These are phyloP conservation scores for Ptilorrhoa leucosticta DNA, from an alignment of 2,113 vertebrate genomes.

Conservation along the genomic window DNA sequence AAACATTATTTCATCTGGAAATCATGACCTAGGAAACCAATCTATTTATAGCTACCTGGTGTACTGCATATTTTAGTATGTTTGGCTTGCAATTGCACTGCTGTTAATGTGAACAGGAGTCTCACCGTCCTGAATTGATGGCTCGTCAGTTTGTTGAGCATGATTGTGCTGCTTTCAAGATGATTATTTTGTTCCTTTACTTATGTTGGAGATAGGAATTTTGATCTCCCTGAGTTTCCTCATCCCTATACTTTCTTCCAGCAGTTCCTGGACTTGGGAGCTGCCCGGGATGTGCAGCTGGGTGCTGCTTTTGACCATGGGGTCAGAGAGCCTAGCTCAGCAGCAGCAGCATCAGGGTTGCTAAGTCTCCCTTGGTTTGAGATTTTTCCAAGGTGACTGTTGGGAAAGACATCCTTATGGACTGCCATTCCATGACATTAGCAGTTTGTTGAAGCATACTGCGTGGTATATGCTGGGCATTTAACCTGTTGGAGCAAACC, in stretches of 20 bases:
- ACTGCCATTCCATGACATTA: background rate
- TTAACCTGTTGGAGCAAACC: background rate
- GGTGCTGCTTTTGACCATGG: background rate
- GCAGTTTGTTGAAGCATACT: background rate
- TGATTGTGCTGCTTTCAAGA: background rate
- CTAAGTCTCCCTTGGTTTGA: background rate
- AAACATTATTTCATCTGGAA: conserved; percentile 38
- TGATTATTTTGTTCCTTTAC: background rate
- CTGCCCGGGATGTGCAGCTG: background rate
- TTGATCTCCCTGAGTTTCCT: background rate
- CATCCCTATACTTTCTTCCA: background rate
- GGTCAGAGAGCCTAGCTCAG: background rate
- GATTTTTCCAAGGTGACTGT: background rate
- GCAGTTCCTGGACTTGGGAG: rapidly evolving
- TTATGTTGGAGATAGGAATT: rapidly evolving
- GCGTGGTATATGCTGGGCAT: rapidly evolving
- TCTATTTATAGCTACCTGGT: conserved; percentile 2
- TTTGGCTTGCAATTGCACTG: background rate
- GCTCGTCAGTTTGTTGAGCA: rapidly evolving
- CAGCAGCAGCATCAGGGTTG: too few relatives aligned
- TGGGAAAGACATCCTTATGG: background rate
- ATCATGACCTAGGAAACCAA: background rate
- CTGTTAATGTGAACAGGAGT: background rate
- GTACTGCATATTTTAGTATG: background rate
- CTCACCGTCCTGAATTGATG: background rate